phyloP scores from a whole-genome alignment of 2,113 vertebrate genomes.

The Cyanocitta stelleri region DNA sequence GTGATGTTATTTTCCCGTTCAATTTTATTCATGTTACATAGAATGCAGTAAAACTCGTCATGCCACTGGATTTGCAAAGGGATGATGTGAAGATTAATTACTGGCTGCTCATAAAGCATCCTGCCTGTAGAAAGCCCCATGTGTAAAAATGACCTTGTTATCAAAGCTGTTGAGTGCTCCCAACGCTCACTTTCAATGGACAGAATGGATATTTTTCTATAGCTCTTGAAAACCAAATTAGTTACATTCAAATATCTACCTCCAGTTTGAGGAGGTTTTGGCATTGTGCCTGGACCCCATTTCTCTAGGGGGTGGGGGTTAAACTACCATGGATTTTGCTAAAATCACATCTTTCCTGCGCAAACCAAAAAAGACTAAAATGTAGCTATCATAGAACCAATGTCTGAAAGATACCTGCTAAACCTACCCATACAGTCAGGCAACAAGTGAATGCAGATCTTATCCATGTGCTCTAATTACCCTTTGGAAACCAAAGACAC shows the following conservation, averaged over 20 bases:
- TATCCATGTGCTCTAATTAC: not conserved
- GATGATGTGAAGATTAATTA: slow-evolving; percentile 61
- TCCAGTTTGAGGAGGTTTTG: not conserved
- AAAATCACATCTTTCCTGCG: not conserved
- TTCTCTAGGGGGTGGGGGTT: not conserved
- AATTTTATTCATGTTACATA: slow-evolving; percentile 20
- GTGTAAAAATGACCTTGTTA: slow-evolving; percentile 52
- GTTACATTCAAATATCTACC: not conserved
- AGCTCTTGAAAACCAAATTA: not conserved
- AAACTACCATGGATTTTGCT: not conserved
- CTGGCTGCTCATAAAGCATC: slow-evolving; percentile 24
- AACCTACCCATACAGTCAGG: not conserved
- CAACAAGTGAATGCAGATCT: not conserved
- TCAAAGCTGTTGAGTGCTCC: slow-evolving; percentile 34
- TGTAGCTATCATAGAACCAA: not conserved
- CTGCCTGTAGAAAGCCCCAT: slow-evolving; percentile 8
- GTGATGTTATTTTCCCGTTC: slow-evolving; percentile 35
- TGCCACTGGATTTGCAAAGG: slow-evolving; percentile 43
- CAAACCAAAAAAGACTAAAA: not conserved
- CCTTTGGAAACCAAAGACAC: slow-evolving; percentile 1
- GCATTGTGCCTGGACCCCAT: not conserved
- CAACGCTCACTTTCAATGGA: not conserved
- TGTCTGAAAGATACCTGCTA: not conserved
- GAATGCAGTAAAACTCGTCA: slow-evolving; percentile 57
- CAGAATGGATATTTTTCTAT: not conserved